Base-by-base conservation (phyloP, 2,888 invertebrate genomes). In the Cataglyphis rosenhaueri region DNA sequence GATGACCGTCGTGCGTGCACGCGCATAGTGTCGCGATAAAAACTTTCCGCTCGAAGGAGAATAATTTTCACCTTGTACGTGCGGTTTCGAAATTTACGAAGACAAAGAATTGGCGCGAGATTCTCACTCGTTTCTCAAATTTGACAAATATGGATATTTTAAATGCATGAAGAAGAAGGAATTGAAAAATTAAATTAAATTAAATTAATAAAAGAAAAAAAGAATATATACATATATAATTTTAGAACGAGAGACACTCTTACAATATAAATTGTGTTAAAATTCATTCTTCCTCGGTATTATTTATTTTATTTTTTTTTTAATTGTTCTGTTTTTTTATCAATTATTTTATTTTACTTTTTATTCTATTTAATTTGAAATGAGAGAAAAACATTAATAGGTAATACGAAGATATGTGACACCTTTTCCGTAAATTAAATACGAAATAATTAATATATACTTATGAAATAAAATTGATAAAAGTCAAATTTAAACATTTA, bases 1-100 rank as follows among this genome's bases (percentile, higher is more conserved):
- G 88, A 88, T 88, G 86, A 85, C 64, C 75, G 71, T 71, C 82
- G 62, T 86, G 86, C 87, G 87, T 87, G 87, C 75, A 84, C 84
- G 86, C 87, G 87, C 73, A 85, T 79, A 76, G 74, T 78, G 81
- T 65, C 86, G 59, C 48, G 87, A 87, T 87, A 82, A 86, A 87
- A 52, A 52, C 52, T 79, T 75, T 70, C 68, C 61, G 38, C 75
- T 62, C 52, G 83, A 75, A 62, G 52, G 64, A 82, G 73, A 68
- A 82, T 71, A 70, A 82, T 82, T 85, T 85, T 61, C 82, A 75
- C 48, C 57, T 57, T 32, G 44, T 52, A n/a, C 44, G 18, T n/a
- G 18, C 12, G 57, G 4, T 59, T 29, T 70, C 59, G 32, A 59
- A 79, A 59, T 44, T 59, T 25, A 6, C 29, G n/a, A 12, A 21